Percentiles rank a stretch among this genome's conserved stretches.
Conservation (phyloP, 1,140 invertebrate species). For the Drosophila nigrodunni region DNA sequence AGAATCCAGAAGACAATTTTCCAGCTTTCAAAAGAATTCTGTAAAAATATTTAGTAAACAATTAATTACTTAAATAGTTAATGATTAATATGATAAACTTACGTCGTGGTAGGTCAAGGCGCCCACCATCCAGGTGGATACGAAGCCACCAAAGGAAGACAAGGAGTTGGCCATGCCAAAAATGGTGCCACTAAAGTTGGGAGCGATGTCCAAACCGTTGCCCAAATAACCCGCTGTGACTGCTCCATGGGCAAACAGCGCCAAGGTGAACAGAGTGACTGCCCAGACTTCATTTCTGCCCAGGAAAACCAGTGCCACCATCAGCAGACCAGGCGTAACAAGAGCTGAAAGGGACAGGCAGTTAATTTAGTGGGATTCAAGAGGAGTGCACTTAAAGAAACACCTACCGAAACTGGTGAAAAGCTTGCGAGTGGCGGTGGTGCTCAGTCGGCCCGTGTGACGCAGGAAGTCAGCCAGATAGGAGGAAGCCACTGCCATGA, state of each 20-base stretch:
- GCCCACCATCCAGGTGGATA: slow-evolving; percentile 94
- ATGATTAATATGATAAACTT: slow-evolving; percentile 72
- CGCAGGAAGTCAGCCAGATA: slow-evolving; percentile 89
- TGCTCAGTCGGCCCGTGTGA: slow-evolving; percentile 87
- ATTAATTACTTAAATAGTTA: slow-evolving; percentile 1
- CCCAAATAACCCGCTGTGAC: slow-evolving; percentile 95
- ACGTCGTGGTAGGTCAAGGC: slow-evolving; percentile 90
- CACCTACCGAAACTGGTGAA: slow-evolving; percentile 88
- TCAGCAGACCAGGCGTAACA: slow-evolving; percentile 87
- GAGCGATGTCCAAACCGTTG: slow-evolving; percentile 95
- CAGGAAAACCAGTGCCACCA: slow-evolving; percentile 89
- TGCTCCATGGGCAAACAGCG: slow-evolving; percentile 92
- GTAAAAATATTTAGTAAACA: slow-evolving; percentile 45
- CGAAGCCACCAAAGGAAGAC: slow-evolving; percentile 94
- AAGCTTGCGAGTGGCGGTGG: slow-evolving; percentile 89
- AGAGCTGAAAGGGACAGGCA: slow-evolving; percentile 85
- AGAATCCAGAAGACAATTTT: slow-evolving; percentile 94
- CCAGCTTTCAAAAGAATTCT: slow-evolving; percentile 92
- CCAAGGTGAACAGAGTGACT: slow-evolving; percentile 90
- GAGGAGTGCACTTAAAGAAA: too few relatives aligned
- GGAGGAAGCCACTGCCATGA: slow-evolving; percentile 90
- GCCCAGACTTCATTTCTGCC: slow-evolving; percentile 89
- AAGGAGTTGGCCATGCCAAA: slow-evolving; percentile 96
- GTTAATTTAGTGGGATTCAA: not conserved
- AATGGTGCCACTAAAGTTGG: slow-evolving; percentile 95